These are phyloP conservation scores for Julus scanicus DNA, from an alignment of 2,888 invertebrate species.

Conservation along the genomic window DNA sequence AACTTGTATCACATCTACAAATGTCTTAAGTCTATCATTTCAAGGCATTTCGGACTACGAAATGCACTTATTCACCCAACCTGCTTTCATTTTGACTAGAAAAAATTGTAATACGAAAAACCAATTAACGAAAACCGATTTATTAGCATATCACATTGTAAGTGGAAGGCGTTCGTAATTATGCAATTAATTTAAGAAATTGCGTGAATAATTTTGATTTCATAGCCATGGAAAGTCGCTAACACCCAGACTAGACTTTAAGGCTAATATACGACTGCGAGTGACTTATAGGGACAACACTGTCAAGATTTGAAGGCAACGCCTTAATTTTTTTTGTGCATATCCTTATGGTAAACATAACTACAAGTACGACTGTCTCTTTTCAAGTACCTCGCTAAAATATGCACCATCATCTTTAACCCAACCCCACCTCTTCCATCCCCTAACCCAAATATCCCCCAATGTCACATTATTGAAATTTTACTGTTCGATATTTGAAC, in stretches of 20 bases:
- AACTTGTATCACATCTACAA: too few relatives aligned
- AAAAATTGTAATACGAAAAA: neutral
- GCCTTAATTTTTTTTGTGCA: constrained; percentile 28
- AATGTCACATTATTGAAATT: neutral
- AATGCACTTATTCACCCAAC: neutral
- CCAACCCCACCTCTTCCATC: neutral
- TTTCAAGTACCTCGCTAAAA: neutral
- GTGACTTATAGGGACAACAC: neutral
- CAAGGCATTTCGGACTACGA: neutral
- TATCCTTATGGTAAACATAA: constrained; percentile 1
- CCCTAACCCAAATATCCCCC: too few relatives aligned
- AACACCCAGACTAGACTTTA: neutral
- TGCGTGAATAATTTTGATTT: neutral
- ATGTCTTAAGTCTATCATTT: neutral
- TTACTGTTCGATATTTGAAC: neutral
- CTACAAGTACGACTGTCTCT: neutral
- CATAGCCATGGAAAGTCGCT: neutral
- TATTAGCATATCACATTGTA: constrained; percentile 2
- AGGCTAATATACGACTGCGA: neutral
- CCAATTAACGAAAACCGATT: neutral
- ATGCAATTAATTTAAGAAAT: neutral
- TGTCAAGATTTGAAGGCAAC: neutral
- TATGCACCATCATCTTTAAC: neutral
- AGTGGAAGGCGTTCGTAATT: neutral
- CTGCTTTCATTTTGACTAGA: neutral